Base-by-base conservation (phyloP, 2,888 invertebrate genomes). In the Agrochola lota region DNA sequence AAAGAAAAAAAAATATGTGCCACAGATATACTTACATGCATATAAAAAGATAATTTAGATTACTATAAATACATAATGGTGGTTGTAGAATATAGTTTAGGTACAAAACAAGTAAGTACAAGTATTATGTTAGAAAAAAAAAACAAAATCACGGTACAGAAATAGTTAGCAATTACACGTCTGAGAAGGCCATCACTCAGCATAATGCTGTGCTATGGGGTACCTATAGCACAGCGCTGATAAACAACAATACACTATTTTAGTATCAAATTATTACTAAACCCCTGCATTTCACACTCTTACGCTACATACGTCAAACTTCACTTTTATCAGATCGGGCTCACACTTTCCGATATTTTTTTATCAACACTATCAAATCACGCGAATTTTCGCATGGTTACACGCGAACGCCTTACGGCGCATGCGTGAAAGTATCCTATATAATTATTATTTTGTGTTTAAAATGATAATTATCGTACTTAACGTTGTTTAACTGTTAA, bases 371-470 rank as follows among this genome's bases (percentile, higher is more conserved):
- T 78, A 88, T 81, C 81, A 76, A 81, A 79, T 82, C 89, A 87
- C 87, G 90, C 90, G 76, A 86, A 84, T 84, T 77, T 78, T 81
- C 81, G 80, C 87, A 71, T 81, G 75, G 80, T 17, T 80, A 75
- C 90, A 82, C 86, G 66, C 83, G 74, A 84, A 72, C 75, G 77
- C 73, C 69, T 85, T 63, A 30, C 67, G 11, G 57, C 68, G 76
- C 75, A 75, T 57, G 77, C 81, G 83, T 78, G 83, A 87, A 84
- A 85, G 83, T 86, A 74, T 66, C 64, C 72, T 86, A 77, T 80
- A 66, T 71, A 78, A 73, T 82, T 71, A 78, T 74, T 62, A 74
- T 71, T 78, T 74, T 78, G 77, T 78, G 77, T 68, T 71, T 86
- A 68, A 77, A 80, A 83, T 78, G 57, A 78, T 86, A 78, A 79